Evolutionary conservation across 2,888 invertebrate genomes (phyloP).

Genomic region (Drosophila nigricruria): DNA sequence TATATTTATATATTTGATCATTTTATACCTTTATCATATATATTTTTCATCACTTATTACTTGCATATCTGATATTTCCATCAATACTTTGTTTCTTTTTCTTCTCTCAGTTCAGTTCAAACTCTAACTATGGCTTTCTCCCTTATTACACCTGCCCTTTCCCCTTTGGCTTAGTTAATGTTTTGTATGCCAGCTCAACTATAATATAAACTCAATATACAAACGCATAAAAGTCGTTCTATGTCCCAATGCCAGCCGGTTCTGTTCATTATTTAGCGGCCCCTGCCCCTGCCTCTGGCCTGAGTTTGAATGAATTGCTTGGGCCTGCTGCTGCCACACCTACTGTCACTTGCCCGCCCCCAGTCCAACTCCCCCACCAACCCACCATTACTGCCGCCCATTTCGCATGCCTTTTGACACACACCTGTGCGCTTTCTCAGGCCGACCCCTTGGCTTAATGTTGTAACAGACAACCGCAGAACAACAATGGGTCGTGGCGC

Average conservation of each 20-base stretch:
- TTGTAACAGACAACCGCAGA: conserved; percentile 72
- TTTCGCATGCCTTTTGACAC: conserved; percentile 72
- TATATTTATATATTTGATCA: too few species aligned
- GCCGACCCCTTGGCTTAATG: conserved; percentile 67
- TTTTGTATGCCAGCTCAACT: conserved; percentile 30
- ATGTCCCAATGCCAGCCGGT: not conserved
- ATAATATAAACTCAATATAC: conserved; percentile 35
- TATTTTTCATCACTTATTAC: not conserved
- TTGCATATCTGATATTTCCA: not conserved
- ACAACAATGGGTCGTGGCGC: conserved; percentile 60
- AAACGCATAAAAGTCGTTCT: conserved; percentile 16
- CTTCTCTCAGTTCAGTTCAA: too few species aligned
- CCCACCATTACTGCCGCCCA: conserved; percentile 1
- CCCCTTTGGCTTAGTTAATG: conserved; percentile 28
- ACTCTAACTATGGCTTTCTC: not conserved
- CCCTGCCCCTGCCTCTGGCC: not conserved
- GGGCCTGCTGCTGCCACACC: conserved; percentile 9
- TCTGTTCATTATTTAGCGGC: conserved; percentile 36
- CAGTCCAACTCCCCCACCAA: not conserved
- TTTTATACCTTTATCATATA: not conserved
- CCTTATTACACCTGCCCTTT: not conserved
- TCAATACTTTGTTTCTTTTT: not conserved
- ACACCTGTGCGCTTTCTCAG: conserved; percentile 77
- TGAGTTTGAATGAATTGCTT: not conserved
- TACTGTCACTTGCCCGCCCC: conserved; percentile 22